Evolutionary conservation across 2,797 vertebrate genomes (phyloP), one percentile per base, ranked within the genome.

Genomic region (Alosa sapidissima): DNA sequence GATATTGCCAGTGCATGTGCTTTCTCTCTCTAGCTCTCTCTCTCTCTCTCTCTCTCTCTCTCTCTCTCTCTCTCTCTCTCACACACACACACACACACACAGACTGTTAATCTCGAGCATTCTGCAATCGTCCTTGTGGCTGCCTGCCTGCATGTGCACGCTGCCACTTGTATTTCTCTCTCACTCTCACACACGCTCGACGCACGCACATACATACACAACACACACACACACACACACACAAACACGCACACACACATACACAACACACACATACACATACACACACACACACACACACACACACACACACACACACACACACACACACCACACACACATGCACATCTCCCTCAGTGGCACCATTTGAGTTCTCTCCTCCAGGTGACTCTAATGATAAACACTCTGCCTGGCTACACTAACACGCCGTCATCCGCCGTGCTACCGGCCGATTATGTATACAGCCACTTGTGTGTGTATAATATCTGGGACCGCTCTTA

Each of bases 401-500:
- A 96, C 94, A 95, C 90, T 90, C 85, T 89, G 82, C 60, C 88
- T 89, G 88, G 89, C 91, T 88, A 88, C 86, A 85, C 90, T 92
- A 91, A 92, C 92, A 90, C 88, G 91, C 68, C 92, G 92, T 75
- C 68, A 91, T 87, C 90, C 91, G 91, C 92, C 88, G 89, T 91
- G 92, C 92, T 88, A 75, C 90, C 45, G 84, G 91, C 85, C 90
- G 86, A 55, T 92, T 92, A 90, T 94, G 91, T 95, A 93, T 94
- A 95, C 93, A 94, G 91, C 92, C 86, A 90, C 92, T 90, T 90
- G 91, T 90, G 89, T 95, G 95, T 95, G 92, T 96, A 95, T 96
- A 95, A 95, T 95, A 93, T 94, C 94, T 92, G 92, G 93, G 95
- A 95, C 94, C 94, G 93, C 94, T 94, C 94, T 95, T 93, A 92